phyloP scores from a whole-genome alignment of 2,113 vertebrate genomes.

The Cariama cristata region DNA sequence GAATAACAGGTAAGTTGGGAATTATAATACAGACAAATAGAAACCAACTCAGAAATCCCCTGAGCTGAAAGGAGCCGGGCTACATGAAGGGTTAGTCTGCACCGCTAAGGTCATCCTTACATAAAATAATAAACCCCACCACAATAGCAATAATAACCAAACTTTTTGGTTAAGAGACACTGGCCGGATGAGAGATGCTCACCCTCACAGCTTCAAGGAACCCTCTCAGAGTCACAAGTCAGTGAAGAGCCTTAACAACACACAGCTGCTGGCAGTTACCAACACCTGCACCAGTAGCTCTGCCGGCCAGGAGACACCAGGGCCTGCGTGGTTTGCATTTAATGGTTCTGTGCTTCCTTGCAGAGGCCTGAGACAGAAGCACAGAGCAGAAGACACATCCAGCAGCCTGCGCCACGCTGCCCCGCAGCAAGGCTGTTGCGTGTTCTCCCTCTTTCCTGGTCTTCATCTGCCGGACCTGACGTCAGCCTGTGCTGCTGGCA shows the following conservation, averaged over 20 bases:
- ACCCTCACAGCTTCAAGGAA: neutral
- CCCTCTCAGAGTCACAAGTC: neutral
- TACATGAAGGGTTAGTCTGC: neutral
- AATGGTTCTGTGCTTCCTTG: neutral
- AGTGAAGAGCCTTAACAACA: neutral
- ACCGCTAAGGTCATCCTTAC: neutral
- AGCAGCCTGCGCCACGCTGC: neutral
- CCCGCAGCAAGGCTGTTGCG: accelerated
- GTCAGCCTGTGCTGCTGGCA: neutral
- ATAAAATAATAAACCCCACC: neutral
- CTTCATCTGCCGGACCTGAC: neutral
- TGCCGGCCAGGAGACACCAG: neutral
- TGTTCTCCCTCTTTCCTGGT: neutral
- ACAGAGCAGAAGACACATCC: neutral
- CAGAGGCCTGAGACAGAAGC: neutral
- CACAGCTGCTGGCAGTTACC: neutral
- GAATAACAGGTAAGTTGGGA: neutral
- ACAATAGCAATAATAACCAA: neutral
- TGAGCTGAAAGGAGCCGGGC: neutral
- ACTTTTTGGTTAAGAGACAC: neutral
- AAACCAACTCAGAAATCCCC: neutral
- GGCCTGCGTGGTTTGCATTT: neutral
- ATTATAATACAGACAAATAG: neutral
- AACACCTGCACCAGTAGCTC: neutral
- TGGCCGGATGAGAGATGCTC: accelerated